phyloP scores from a whole-genome alignment of 1,140 invertebrate genomes.

The Lepidostoma basale region DNA sequence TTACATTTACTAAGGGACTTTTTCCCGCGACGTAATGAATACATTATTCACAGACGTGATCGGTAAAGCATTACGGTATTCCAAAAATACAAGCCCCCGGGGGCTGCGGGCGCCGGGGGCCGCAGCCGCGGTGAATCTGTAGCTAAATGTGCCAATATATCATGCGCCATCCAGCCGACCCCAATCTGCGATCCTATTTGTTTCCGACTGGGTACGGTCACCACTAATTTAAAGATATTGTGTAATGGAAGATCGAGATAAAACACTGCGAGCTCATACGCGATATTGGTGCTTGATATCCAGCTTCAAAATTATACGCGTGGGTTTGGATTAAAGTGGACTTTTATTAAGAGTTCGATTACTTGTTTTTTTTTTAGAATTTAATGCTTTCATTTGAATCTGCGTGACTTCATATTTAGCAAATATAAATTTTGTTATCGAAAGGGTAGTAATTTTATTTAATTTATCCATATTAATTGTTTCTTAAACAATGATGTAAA shows the following conservation, averaged over 20 bases:
- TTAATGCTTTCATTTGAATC: too few species aligned
- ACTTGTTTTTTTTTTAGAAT: too few species aligned
- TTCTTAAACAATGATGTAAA: too few species aligned
- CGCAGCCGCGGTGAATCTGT: background rate
- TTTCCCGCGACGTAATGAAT: constrained; percentile 13
- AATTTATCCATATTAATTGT: too few species aligned
- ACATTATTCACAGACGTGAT: constrained; percentile 25
- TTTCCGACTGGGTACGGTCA: background rate
- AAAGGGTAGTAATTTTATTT: too few species aligned
- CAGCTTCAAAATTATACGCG: too few species aligned
- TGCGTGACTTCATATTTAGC: too few species aligned
- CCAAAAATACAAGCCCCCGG: constrained; percentile 10
- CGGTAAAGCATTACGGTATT: background rate
- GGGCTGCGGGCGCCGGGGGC: background rate
- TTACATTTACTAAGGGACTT: background rate
- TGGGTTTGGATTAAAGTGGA: too few species aligned
- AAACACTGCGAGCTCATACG: background rate
- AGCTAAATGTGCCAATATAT: constrained; percentile 21
- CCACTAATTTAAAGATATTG: background rate
- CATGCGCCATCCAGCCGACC: constrained; percentile 6
- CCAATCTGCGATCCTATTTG: constrained; percentile 31
- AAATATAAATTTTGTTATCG: too few species aligned
- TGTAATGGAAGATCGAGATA: background rate
- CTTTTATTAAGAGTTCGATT: too few species aligned
- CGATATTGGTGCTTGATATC: too few species aligned